phyloP scores from a whole-genome alignment of 2,797 vertebrate genomes.

The Psittacula derbiana region DNA sequence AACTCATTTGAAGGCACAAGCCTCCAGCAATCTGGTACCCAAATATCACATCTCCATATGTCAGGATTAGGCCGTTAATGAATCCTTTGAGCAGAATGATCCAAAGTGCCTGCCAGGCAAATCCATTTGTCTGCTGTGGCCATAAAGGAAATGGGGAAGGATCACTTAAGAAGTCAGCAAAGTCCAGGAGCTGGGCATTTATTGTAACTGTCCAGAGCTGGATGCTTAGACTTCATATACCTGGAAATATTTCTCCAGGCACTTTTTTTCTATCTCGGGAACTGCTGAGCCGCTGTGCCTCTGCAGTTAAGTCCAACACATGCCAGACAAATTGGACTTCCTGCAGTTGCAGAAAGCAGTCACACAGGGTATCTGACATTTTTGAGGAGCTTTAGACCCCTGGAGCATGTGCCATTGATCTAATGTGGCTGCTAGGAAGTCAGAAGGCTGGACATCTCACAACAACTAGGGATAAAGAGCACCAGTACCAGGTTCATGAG shows the following conservation, averaged over 20 bases:
- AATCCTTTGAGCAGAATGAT: not conserved
- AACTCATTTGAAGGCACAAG: not conserved
- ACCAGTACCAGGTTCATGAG: rapidly evolving
- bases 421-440: not conserved
- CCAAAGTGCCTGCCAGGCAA: not conserved
- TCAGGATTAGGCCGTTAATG: not conserved
- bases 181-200: not conserved
- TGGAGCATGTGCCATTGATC: not conserved
- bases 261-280: rapidly evolving
- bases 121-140: not conserved
- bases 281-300: not conserved
- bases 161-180: not conserved
- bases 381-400: not conserved
- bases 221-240: not conserved
- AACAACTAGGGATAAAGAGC: not conserved
- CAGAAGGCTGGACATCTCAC: not conserved
- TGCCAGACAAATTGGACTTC: not conserved
- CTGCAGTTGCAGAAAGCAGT: not conserved
- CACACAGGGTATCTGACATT: not conserved
- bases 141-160: not conserved
- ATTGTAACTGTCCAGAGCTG: not conserved
- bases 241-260: not conserved
- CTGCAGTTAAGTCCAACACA: not conserved
- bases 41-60: not conserved
- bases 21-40: not conserved